Conservation (phyloP, 2,113 vertebrate genomes). For the Nerophis ophidion region DNA sequence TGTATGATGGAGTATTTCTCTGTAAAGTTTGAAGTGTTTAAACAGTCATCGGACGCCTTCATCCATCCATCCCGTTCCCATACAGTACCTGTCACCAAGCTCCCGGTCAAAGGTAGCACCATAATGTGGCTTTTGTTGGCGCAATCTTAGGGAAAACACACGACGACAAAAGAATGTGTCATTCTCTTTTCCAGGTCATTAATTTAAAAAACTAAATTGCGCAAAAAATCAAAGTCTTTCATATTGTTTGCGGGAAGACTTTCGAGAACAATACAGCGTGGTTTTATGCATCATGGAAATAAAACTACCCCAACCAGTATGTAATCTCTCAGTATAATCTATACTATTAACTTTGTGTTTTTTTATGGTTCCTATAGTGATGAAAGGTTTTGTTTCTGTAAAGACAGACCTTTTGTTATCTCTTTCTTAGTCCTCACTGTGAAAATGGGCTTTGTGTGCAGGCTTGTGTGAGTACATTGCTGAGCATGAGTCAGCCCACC, state of each 20-base stretch:
- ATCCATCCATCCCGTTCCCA: constrained; percentile 31
- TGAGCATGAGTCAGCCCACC: constrained; percentile 36
- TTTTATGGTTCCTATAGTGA: not conserved
- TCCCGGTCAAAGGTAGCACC: constrained; percentile 33
- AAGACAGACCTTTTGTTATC: not conserved
- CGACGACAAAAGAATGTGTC: constrained; percentile 1
- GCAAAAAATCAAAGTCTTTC: not conserved
- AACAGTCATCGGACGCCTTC: constrained; percentile 6
- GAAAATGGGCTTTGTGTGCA: constrained; percentile 14
- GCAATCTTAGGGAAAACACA: constrained; percentile 43
- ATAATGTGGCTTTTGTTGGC: constrained; percentile 28
- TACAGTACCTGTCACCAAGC: constrained; percentile 30
- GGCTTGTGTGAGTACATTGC: constrained; percentile 36
- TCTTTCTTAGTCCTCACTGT: not conserved
- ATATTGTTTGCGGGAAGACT: not conserved
- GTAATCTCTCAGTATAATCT: not conserved
- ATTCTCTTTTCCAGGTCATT: not conserved
- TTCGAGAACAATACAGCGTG: too few relatives aligned
- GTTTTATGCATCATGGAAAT: too few relatives aligned
- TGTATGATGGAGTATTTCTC: not conserved
- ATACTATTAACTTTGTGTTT: not conserved
- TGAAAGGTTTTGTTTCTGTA: not conserved
- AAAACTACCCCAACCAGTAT: not conserved
- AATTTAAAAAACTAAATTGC: not conserved
- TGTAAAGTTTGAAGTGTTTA: constrained; percentile 13